Base-by-base conservation (phyloP, 2,113 vertebrate genomes). In the Poecilia latipinna region DNA sequence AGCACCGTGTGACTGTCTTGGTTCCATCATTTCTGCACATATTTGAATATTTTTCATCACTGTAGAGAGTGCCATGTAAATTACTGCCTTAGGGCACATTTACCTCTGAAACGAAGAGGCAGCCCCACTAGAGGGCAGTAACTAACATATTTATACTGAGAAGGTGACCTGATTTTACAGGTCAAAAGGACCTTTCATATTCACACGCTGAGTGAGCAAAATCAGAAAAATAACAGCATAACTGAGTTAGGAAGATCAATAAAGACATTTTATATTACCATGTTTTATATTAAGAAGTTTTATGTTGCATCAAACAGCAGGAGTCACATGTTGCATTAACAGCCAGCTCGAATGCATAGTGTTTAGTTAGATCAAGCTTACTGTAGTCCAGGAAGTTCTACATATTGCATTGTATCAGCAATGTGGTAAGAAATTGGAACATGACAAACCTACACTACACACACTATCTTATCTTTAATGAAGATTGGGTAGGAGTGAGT, bases 111-210 rank as follows among this genome's bases (percentile, higher is more conserved):
- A 75, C 11, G 4, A 31, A 67, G 7, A 35, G 28, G 51, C 11
- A 35, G 67, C 62, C 8, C 65, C 51, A 85, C 78, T 74, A 67
- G 80, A 29, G 67, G 78, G 82, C 62, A 85, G 78, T 61, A 80
- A 48, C 67, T 68, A 63, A 26, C 22, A 79, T 17, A 70, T 61
- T 31, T 77, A 63, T 2, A 54, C 60, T 4, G 1, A 57, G 2
- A 17, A 61, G 15, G 51, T 3, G 8, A 62, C 17, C 8, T 44
- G 2, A 74, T 65, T 28, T 8, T 26, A 42, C 0, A n/a, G 1
- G 44, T n/a, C 65, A 61, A 60, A 57, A 11, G 22, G 3, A 48
- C 15, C 17, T 48, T 74, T 29, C 24, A 61, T 29, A 42, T 31
- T 22, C 29, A 74, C 12, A 13, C 66, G 35, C 51, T 3, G 22